Base-by-base conservation (phyloP, 2,113 vertebrate species). In the Pedionomus torquatus region DNA sequence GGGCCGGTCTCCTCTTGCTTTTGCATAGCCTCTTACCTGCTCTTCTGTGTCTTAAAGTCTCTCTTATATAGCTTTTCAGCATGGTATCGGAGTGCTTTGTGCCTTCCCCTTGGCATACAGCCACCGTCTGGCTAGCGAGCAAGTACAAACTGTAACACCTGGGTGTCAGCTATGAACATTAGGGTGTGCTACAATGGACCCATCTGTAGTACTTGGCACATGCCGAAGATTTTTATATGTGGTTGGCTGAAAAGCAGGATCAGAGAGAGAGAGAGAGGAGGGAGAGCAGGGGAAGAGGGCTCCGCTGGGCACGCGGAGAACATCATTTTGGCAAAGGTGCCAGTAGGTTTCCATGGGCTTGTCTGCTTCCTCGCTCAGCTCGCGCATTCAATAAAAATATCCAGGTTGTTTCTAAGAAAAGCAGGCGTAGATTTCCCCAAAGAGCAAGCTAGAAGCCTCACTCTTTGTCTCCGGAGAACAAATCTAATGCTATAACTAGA, bases 171-270 rank as follows among this genome's bases (percentile, higher is more conserved):
- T 97, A 96, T 90, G 95, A 96, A 97, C 97, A 97, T 97, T 95
- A 97, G 94, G 96, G 94, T 97, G 96, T 96, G 95, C 96, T 96
- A 96, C 96, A 97, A 96, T 97, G 89, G 97, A 92, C 96, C 97
- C 96, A 97, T 97, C 97, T 97, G 97, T 95, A 97, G 92, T 92
- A 94, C 96, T 97, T 97, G 96, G 97, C 94, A 97, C 96, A 89
- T 93, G 94, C 89, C 3, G 17, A 44, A 85, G 87, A 93, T 97
- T 96, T 97, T 97, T 97, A 96, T 96, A 93, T 97, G 90, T 96
- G 95, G 93, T 92, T 96, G 95, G 95, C 96, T 96, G 96, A 93
- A 93, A 97, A 94, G 92, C 90, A 96, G 92, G 82, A 94, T 97
- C 84, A 90, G 93, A 97, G 86, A 96, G 95, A 54, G 51, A 95